Percentiles rank a stretch among this genome's conserved stretches.
Conservation (phyloP, 2,888 invertebrate genomes). For the Polyommatus icarus region DNA sequence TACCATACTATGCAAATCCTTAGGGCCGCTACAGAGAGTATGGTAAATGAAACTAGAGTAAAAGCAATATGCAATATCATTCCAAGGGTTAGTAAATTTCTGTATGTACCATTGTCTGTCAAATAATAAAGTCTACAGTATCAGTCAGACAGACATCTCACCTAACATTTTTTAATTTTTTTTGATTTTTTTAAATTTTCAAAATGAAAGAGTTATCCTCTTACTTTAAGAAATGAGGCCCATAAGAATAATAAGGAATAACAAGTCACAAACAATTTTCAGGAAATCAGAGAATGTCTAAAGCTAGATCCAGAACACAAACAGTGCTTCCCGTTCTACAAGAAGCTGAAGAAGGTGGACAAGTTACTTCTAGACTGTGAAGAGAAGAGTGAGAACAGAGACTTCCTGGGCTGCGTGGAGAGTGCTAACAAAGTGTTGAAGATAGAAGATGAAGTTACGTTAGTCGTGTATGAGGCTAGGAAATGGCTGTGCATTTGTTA, state of each 20-base stretch:
- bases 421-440: constrained; percentile 84
- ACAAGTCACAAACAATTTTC: constrained; percentile 31
- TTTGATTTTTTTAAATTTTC: too few relatives aligned
- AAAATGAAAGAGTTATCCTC: too few relatives aligned
- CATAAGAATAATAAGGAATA: not conserved
- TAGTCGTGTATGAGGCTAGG: constrained; percentile 87
- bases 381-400: constrained; percentile 78
- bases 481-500: constrained; percentile 91
- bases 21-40: too few relatives aligned
- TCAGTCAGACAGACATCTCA: too few relatives aligned
- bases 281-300: constrained; percentile 96
- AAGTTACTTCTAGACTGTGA: constrained; percentile 87
- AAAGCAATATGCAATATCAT: too few relatives aligned
- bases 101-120: too few relatives aligned
- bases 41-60: too few relatives aligned
- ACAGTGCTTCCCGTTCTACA: constrained; percentile 97
- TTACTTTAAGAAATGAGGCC: too few relatives aligned
- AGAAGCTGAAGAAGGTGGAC: constrained; percentile 95
- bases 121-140: too few relatives aligned
- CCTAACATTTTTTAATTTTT: too few relatives aligned
- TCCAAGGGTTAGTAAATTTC: too few relatives aligned
- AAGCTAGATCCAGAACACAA: constrained; percentile 99
- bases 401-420: constrained; percentile 84
- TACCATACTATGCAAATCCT: too few relatives aligned
- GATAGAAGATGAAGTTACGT: constrained; percentile 84